Evolutionary conservation across 2,797 vertebrate species (phyloP), one percentile per base, ranked within the genome.

Genomic region (Salmo trutta): DNA sequence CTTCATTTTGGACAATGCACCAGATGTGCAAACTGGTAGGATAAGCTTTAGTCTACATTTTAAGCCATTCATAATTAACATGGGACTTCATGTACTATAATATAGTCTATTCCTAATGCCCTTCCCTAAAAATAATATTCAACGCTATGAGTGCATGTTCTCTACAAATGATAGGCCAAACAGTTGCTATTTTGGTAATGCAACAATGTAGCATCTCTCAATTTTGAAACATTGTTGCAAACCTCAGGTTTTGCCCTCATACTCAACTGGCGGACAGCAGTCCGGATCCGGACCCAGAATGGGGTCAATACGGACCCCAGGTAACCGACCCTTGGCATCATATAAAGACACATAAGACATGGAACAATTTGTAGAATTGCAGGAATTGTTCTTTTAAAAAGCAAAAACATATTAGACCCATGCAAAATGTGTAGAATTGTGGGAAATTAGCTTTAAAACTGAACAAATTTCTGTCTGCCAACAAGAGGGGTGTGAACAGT

Each of bases 221-320:
- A 59, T 29, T 76, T 77, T 71, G 3, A 56, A 24, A 51, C 62
- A 73, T 8, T 52, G 52, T 73, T 54, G 31, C 24, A 19, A 66
- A 52, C 71, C 15, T 27, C 47, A 59, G n/a, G 54, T 59, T 10
- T 59, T 59, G 7, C 36, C 36, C 7, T 10, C 36, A 10, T 41
- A 41, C 41, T 47, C 8, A 47, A 47, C 41, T 47, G 41, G 36
- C 1, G 36, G 36, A 41, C 36, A 1, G 7, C 36, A 41, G 36
- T 41, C 36, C 36, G 8, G 41, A 47, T 47, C 8, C 7, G 10
- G 41, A 47, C 41, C 8, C 41, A 47, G 41, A 47, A 47, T 10
- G 41, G 41, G 41, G 41, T 47, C 41, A 47, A 47, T 47, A 47
- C 41, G 41, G 41, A 47, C 41, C 8, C 2, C 41, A 10, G 41